phyloP scores from a whole-genome alignment of 2,888 invertebrate genomes.

The Meloe dianella region DNA sequence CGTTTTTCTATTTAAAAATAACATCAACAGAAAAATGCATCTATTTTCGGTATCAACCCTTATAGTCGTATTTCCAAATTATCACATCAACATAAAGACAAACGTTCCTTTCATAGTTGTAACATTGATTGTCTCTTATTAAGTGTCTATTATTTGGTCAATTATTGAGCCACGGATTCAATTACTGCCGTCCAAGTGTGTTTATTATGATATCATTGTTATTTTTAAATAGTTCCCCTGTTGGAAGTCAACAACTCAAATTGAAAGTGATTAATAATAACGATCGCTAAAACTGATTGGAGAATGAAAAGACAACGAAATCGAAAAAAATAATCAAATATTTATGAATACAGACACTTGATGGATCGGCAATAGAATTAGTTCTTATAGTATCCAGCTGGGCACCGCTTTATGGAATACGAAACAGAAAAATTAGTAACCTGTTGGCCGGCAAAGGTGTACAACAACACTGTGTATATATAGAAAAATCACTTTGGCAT shows the following conservation, averaged over 20 bases:
- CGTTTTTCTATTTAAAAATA: not conserved
- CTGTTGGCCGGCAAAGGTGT: constrained; percentile 37
- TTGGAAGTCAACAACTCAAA: constrained; percentile 33
- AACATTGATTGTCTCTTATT: constrained; percentile 25
- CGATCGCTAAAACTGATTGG: constrained; percentile 52
- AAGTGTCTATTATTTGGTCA: constrained; percentile 30
- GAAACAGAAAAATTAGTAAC: constrained; percentile 49
- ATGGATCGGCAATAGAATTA: constrained; percentile 57
- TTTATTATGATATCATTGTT: constrained; percentile 36
- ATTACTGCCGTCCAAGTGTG: constrained; percentile 28
- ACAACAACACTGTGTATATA: constrained; percentile 28
- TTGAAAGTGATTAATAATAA: constrained; percentile 42
- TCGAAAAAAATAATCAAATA: not conserved
- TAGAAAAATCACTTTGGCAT: constrained; percentile 32
- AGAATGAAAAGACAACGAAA: constrained; percentile 33
- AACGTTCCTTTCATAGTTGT: too few species aligned
- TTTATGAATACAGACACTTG: constrained; percentile 51
- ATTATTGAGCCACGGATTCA: constrained; percentile 27
- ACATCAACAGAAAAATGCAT: not conserved
- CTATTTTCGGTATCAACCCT: not conserved
- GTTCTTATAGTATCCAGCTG: constrained; percentile 52
- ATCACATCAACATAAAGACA: not conserved
- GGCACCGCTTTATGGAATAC: constrained; percentile 46
- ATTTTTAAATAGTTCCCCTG: constrained; percentile 30
- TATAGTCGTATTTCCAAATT: not conserved